Percentiles rank a stretch among this genome's conserved stretches.
Conservation (phyloP, 2,888 invertebrate species). For the Agrochola lota region DNA sequence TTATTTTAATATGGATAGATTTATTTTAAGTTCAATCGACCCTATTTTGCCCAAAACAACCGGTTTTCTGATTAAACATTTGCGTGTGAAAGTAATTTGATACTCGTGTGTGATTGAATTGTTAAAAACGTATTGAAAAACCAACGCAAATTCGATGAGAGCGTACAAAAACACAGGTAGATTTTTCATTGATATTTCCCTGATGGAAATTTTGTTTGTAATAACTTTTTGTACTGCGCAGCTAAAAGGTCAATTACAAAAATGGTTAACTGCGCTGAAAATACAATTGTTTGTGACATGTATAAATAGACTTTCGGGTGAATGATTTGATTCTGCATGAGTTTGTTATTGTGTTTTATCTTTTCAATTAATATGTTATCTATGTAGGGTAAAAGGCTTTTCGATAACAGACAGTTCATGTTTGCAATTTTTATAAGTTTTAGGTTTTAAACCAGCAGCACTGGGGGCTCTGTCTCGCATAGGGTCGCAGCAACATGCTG, state of each 20-base stretch:
- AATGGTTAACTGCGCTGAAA: conserved; percentile 18
- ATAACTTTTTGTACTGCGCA: conserved; percentile 37
- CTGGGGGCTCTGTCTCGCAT: too few species aligned
- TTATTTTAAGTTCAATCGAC: too few species aligned
- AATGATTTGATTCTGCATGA: conserved; percentile 7
- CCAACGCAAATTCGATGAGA: conserved; percentile 14
- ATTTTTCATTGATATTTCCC: conserved; percentile 15
- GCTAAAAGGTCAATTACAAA: conserved; percentile 20
- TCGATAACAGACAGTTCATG: neutral
- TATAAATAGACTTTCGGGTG: neutral
- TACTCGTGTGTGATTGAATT: conserved; percentile 29
- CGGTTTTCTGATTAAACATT: neutral
- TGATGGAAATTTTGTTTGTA: conserved; percentile 16
- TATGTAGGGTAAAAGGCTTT: neutral
- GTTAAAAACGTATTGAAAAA: conserved; percentile 35
- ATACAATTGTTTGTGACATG: conserved; percentile 20
- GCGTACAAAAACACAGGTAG: conserved; percentile 21
- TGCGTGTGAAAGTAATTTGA: conserved; percentile 26
- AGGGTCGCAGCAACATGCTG: too few species aligned
- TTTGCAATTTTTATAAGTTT: neutral
- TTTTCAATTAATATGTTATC: conserved; percentile 23
- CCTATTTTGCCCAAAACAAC: neutral
- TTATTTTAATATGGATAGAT: too few species aligned
- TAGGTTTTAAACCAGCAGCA: too few species aligned
- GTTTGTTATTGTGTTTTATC: conserved; percentile 13